These are phyloP conservation scores for Clarias macrocephalus DNA, from an alignment of 2,113 vertebrate species.

Conservation along the genomic window DNA sequence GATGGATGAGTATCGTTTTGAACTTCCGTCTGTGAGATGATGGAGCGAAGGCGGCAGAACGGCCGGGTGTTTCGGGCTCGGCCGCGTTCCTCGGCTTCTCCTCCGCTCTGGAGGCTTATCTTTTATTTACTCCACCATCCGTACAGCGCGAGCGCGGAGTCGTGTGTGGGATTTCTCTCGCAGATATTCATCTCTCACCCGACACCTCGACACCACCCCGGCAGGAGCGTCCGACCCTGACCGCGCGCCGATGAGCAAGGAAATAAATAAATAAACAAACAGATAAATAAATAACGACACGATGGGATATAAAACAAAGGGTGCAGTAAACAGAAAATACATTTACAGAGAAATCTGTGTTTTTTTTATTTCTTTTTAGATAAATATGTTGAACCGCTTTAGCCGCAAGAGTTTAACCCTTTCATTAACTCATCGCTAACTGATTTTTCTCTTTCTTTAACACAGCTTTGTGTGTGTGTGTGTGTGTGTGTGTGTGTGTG, in stretches of 20 bases:
- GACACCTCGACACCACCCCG: background rate
- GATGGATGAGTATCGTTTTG: background rate
- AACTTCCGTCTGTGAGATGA: background rate
- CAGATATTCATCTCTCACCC: background rate
- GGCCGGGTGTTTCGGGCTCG: background rate
- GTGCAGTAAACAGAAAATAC: background rate
- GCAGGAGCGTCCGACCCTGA: background rate
- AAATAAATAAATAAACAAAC: background rate
- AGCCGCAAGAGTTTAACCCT: background rate
- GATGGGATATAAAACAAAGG: background rate
- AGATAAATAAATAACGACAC: background rate
- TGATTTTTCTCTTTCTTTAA: background rate
- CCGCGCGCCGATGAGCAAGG: too few relatives aligned
- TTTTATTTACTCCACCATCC: constrained; percentile 14
- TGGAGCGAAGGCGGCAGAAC: background rate
- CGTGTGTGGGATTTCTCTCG: constrained; percentile 20
- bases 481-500: background rate
- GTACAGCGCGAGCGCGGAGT: background rate
- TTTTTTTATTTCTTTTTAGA: background rate
- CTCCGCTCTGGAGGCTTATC: background rate
- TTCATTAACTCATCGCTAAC: too few relatives aligned
- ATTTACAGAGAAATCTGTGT: background rate
- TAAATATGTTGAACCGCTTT: background rate
- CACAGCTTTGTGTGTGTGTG: background rate
- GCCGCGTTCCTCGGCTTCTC: background rate